Conservation (phyloP, 2,113 vertebrate genomes). For the Cheilinus undulatus region DNA sequence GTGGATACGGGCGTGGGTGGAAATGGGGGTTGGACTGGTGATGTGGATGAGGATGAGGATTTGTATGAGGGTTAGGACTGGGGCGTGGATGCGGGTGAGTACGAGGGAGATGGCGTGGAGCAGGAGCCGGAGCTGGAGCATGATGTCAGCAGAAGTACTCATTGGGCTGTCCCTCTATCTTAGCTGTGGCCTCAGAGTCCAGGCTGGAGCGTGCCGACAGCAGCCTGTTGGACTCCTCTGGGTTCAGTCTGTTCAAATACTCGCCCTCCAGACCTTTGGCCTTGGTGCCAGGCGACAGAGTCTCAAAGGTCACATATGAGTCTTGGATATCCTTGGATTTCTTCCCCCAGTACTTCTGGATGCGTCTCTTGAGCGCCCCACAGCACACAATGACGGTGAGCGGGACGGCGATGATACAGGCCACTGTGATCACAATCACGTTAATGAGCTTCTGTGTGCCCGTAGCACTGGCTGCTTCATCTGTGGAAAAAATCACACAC, state of each 20-base stretch:
- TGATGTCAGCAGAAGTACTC: conserved; percentile 95
- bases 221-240: conserved; percentile 91
- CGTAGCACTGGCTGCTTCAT: conserved; percentile 90
- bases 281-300: conserved; percentile 87
- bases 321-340: conserved; percentile 89
- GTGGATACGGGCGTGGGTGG: conserved; percentile 51
- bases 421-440: conserved; percentile 94
- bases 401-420: conserved; percentile 92
- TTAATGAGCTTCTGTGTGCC: conserved; percentile 96
- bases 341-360: conserved; percentile 86
- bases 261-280: conserved; percentile 88
- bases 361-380: conserved; percentile 90
- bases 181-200: conserved; percentile 89
- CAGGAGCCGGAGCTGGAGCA: conserved; percentile 78
- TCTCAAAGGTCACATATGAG: conserved; percentile 93
- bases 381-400: conserved; percentile 95
- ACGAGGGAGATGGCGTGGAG: conserved; percentile 63
- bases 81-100: conserved; percentile 42
- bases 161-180: conserved; percentile 87
- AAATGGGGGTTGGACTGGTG: conserved; percentile 14
- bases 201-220: conserved; percentile 92
- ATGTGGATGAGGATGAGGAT: conserved; percentile 3
- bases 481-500: conserved; percentile 96
- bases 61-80: conserved; percentile 4
- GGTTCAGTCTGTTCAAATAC: conserved; percentile 87